Base-by-base conservation (phyloP, 2,113 vertebrate species). In the Xerus inauris region DNA sequence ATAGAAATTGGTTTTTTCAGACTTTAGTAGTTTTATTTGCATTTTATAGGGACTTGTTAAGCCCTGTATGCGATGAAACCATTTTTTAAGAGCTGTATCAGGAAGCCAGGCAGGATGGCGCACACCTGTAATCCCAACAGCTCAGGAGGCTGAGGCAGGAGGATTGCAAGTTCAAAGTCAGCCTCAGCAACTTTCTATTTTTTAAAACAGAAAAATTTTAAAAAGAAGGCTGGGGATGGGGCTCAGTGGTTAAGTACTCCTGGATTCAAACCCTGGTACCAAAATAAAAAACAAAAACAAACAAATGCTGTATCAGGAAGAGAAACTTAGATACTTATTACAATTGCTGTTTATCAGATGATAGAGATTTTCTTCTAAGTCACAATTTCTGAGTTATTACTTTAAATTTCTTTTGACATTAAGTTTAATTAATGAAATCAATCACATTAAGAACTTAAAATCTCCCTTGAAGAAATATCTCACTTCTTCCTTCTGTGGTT, bases 1-100 rank as follows among this genome's bases (percentile, higher is more conserved):
- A n/a, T n/a, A n/a, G n/a, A n/a, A n/a, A n/a, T n/a, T n/a, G n/a
- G n/a, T n/a, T n/a, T n/a, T n/a, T n/a, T n/a, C n/a, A n/a, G 92
- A 98, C 97, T 98, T 93, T 82, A 24, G 86, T 94, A 95, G 95
- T 59, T 97, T 98, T 97, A 96, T 97, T 97, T 98, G 95, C 87
- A 97, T 97, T 94, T 97, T 88, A 91, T 91, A 85, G 96, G 96
- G 95, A 97, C 83, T 96, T 95, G 90, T 96, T 97, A 98, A 97
- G 95, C 51, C 95, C 83, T 88, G 59, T 88, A 75, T 91, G 81
- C 95, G 96, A 83, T 95, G 94, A 97, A 89, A 95, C 96, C 86
- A 10, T 62, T 67, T 82, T 90, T 11, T 72, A 96, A 94, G 98
- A 97, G 64, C 69, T 96, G 97, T 87, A 82, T n/a, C 8, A 57